Evolutionary conservation across 1,140 invertebrate species (phyloP).

Genomic region (Laodelphax striatellus): DNA sequence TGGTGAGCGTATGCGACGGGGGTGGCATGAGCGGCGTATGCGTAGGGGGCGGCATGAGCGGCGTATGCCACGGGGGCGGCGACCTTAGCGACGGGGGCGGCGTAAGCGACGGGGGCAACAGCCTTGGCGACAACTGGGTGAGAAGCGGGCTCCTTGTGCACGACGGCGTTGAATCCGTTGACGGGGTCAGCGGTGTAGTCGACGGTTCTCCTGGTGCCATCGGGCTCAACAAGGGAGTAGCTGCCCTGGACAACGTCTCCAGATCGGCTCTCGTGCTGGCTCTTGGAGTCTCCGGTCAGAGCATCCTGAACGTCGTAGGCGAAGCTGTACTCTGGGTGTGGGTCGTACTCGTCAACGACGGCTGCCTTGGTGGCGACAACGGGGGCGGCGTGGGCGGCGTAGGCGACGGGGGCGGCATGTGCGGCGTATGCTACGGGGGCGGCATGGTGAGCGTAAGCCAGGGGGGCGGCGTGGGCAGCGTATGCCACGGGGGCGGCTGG

Average conservation of each 20-base stretch:
- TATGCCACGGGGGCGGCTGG: slow-evolving; percentile 27
- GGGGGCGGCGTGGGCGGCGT: slow-evolving; percentile 15
- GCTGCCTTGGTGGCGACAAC: slow-evolving; percentile 2
- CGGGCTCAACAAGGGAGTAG: slow-evolving; percentile 40
- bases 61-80: slow-evolving; percentile 27
- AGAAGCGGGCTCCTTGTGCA: slow-evolving; percentile 25
- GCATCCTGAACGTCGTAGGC: slow-evolving; percentile 55
- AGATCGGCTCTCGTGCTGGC: slow-evolving; percentile 49
- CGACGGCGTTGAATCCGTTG: slow-evolving; percentile 21
- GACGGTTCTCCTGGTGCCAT: slow-evolving; percentile 27
- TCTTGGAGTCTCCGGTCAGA: slow-evolving; percentile 51
- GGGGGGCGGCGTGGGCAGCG: slow-evolving; percentile 6
- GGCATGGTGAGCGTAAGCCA: slow-evolving; percentile 7
- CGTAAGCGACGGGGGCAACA: slow-evolving; percentile 25
- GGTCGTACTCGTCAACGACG: slow-evolving; percentile 19
- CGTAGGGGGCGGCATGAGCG: slow-evolving; percentile 28
- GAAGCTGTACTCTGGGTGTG: slow-evolving; percentile 38
- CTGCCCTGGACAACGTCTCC: slow-evolving; percentile 54
- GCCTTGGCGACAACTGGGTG: slow-evolving; percentile 30
- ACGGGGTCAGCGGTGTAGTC: slow-evolving; percentile 23
- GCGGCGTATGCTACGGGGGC: slow-evolving; percentile 7
- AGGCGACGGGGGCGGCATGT: slow-evolving; percentile 20
- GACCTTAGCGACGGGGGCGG: slow-evolving; percentile 23
- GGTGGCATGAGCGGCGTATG: slow-evolving; percentile 22
- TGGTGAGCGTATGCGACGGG: slow-evolving; percentile 24